Evolutionary conservation across 1,140 invertebrate species (phyloP), one percentile per base, ranked within the genome.

Genomic region (Cecropterus lyciades): DNA sequence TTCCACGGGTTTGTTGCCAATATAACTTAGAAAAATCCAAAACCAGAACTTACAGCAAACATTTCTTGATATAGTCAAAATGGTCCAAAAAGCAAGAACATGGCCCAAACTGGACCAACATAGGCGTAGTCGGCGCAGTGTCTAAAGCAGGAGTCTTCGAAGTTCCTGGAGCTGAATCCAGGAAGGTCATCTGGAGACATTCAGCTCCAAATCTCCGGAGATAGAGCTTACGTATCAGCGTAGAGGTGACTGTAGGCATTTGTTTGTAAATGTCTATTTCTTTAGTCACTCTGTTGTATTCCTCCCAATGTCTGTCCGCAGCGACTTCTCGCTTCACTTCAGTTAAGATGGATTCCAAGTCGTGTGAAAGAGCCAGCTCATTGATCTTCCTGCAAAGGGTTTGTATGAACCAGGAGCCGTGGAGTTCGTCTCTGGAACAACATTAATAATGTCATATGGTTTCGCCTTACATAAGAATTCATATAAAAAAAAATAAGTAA

Each of bases 361-460:
- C 84, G 5, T 77, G 66, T 1, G 67, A 75, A 5, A 70, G 3
- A 0, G 85, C 62, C 1, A 81, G 52, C 3, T 73, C 49, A 1
- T 72, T 62, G 15, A 89, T 89, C 60, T 89, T 82, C 3, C 62
- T 69, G 55, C 87, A 89, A 6, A 89, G 68, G 0, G 76, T 60
- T 45, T 87, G 85, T 13, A 89, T 84, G 15, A 87, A 83, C 87
- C 87, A 89, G 14, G 85, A 80, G 11, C 87, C 87, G 16, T 79
- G 14, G 17, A 75, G 9, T 49, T 80, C 79, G 40, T 82, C 70
- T 60, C 86, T 85, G 72, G 3, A 82, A 84, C 59, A 42, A 60
- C 37, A 27, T 49, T 1, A 17, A 11, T 11, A 9, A 42, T 64
- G 6, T 24, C 20, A 24, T 5, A 24, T 24, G 20, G 5, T 24